Evolutionary conservation across 2,113 vertebrate genomes (phyloP).

Genomic region (Ctenodactylus gundi): DNA sequence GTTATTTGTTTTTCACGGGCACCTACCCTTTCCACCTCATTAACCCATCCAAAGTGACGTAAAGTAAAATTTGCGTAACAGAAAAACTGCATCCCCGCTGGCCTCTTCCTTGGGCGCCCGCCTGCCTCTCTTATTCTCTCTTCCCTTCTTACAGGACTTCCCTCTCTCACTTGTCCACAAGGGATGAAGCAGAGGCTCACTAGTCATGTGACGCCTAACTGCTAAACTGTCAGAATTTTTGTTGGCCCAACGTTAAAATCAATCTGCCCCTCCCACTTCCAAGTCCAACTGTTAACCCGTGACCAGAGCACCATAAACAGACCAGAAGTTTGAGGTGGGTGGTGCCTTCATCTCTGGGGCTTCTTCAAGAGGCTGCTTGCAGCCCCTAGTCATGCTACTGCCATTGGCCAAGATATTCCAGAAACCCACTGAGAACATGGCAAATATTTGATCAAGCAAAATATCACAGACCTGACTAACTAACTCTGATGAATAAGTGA

Average conservation of each 20-base stretch:
- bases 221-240: not conserved
- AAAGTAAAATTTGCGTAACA: not conserved
- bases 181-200: not conserved
- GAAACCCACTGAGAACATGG: not conserved
- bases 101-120: not conserved
- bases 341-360: not conserved
- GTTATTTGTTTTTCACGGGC: not conserved
- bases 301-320: not conserved
- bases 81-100: not conserved
- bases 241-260: not conserved
- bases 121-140: not conserved
- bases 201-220: not conserved
- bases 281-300: not conserved
- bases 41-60: not conserved
- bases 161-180: not conserved
- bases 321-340: not conserved
- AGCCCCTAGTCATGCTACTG: not conserved
- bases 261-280: not conserved
- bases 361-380: not conserved
- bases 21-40: not conserved
- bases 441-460: not conserved
- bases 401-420: not conserved
- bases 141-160: not conserved
- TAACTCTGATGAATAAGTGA: not conserved
- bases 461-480: not conserved